Evolutionary conservation across 2,113 vertebrate species (phyloP), one percentile per base, ranked within the genome.

Genomic region (Tringa solitaria): DNA sequence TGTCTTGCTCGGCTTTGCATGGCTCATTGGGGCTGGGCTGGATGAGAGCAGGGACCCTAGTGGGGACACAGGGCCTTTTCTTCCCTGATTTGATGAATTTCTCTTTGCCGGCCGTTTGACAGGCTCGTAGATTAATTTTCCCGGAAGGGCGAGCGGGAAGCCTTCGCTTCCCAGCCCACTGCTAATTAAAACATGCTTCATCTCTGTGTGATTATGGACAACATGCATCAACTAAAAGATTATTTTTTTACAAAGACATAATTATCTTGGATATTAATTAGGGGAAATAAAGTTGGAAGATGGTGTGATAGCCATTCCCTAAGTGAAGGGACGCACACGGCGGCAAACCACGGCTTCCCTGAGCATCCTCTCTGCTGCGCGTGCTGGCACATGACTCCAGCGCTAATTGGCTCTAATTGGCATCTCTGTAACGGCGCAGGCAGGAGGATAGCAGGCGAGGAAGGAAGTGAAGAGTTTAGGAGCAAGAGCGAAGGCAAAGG

Each of bases 201-300:
- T 51, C 70, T 27, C 0, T 0, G 70, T 1, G 3, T 16, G 6
- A 64, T 76, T 41, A 24, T 0, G 11, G 80, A 14, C 24, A 5
- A 12, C 6, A 1, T 0, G 23, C 12, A 4, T 81, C 0, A 0
- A 51, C 68, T 8, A 7, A n/a, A 60, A 10, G 1, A 3, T 1
- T 18, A 20, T 45, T 45, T 9, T 46, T 10, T 77, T 30, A 72
- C 78, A 72, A 37, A 24, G 46, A 35, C 46, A 20, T 72, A 9
- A 53, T 41, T 59, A 45, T 24, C 65, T 39, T 7, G 28, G 75
- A 13, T 56, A 18, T 46, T 72, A 92, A 92, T 92, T 87, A 92
- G 51, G 27, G n/a, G 39, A 35, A 87, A 48, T n/a, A 15, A 90
- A n/a, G 43, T 1, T 33, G 60, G 88, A 32, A 65, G 56, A 8